Evolutionary conservation across 2,113 vertebrate genomes (phyloP), one percentile per base, ranked within the genome.

Genomic region (Ceyx margarethae): DNA sequence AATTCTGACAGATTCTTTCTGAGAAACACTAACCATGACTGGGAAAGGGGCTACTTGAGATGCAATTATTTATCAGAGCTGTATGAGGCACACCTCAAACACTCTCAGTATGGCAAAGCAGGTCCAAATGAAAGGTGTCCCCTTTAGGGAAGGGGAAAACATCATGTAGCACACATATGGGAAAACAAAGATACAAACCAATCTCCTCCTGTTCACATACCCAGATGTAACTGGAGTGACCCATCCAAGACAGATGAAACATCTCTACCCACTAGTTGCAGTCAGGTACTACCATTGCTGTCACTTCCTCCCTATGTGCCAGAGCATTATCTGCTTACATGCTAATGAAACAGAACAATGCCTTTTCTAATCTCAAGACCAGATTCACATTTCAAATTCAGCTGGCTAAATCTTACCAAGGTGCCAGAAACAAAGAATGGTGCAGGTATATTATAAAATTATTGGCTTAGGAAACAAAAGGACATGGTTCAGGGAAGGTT

Each of bases 1-100:
- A 78, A 76, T 91, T 85, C 61, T 68, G 68, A 92, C 40, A 94
- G 84, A 56, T 94, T 64, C 87, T 74, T 83, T 91, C 75, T 76
- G 77, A 92, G 91, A 88, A 94, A 77, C 10, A 16, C n/a, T 75
- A 69, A 77, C 62, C 13, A 0, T 58, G 87, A 11, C 68, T 71
- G 69, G 19, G 53, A 58, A 85, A 92, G 57, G 43, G 48, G 23
- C 56, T 73, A 51, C 83, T 77, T 69, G 72, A 91, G 64, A 76
- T 65, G 57, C 48, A 57, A 81, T 7, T 60, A 83, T 3, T 80
- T 69, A 92, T 42, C 65, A 74, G 15, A 85, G 71, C 50, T 14
- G 17, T n/a, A 19, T 5, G 58, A 90, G 10, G 48, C 23, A 42
- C 28, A 40, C 4, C 58, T 79, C 2, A 0, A 88, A 37, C 33